phyloP scores from a whole-genome alignment of 92 coral and sea anemone genomes.

The Epizoanthus rinbou region DNA sequence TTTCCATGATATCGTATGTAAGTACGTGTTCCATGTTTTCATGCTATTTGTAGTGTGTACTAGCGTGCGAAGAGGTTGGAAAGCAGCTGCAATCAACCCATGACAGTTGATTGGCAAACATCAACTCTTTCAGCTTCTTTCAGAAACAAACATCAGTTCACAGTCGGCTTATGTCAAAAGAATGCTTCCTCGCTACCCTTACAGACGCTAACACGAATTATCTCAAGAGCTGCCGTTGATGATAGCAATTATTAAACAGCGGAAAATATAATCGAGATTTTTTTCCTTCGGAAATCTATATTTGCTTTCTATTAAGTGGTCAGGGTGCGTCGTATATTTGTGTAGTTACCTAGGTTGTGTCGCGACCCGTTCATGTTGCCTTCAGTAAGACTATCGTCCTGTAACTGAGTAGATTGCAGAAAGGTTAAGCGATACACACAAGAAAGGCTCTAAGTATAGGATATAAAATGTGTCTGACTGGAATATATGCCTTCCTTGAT shows the following conservation, averaged over 20 bases:
- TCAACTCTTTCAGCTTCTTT: constrained; percentile 17
- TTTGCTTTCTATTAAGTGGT: constrained; percentile 27
- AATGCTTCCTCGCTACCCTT: neutral
- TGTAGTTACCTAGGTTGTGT: neutral
- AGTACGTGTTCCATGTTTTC: constrained; percentile 49
- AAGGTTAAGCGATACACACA: neutral
- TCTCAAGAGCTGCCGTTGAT: neutral
- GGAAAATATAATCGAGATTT: constrained; percentile 22
- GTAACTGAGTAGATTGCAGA: neutral
- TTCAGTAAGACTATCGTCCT: neutral
- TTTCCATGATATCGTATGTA: constrained; percentile 76
- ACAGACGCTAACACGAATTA: neutral
- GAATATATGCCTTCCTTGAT: too few relatives aligned
- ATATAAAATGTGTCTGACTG: neutral
- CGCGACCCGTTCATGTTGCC: neutral
- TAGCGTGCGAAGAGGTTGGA: constrained; percentile 35
- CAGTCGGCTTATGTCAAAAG: neutral
- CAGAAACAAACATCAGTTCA: neutral
- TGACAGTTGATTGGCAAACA: constrained; percentile 52
- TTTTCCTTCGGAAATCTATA: constrained; percentile 22
- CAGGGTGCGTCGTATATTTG: neutral
- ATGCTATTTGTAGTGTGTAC: neutral
- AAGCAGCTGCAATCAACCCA: constrained; percentile 38
- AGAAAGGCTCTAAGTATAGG: neutral
- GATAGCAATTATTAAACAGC: constrained; percentile 7